phyloP scores from a whole-genome alignment of 2,797 vertebrate genomes.

The Diplodus sargus region DNA sequence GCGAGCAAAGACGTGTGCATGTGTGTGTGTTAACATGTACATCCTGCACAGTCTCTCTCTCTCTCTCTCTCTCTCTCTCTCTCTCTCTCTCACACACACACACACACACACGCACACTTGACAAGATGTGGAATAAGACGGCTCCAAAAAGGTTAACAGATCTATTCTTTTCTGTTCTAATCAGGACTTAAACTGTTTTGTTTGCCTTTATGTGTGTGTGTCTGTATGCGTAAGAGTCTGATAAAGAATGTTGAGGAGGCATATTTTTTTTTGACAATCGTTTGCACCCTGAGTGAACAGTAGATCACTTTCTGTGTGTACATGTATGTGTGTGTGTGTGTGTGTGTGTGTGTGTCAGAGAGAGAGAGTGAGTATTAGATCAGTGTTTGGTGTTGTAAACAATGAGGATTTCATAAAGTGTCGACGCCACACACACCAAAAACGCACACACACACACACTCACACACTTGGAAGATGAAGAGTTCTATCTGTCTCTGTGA shows the following conservation, averaged over 20 bases:
- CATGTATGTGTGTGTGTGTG: slow-evolving; percentile 42
- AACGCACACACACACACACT: slow-evolving; percentile 32
- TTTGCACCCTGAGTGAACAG: slow-evolving; percentile 63
- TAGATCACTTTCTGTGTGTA: slow-evolving; percentile 70
- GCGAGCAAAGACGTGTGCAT: slow-evolving; percentile 90
- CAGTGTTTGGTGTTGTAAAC: slow-evolving; percentile 76
- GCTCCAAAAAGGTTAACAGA: slow-evolving; percentile 64
- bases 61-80: slow-evolving; percentile 10
- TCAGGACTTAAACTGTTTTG: slow-evolving; percentile 40
- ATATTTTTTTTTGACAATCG: slow-evolving; percentile 78
- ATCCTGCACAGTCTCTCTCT: slow-evolving; percentile 72
- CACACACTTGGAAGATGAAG: slow-evolving; percentile 74
- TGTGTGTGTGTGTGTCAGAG: slow-evolving; percentile 41
- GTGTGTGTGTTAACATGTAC: slow-evolving; percentile 87
- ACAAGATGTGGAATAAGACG: slow-evolving; percentile 67
- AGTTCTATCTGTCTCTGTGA: slow-evolving; percentile 81
- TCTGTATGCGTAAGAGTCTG: slow-evolving; percentile 46
- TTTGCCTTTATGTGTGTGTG: slow-evolving; percentile 29
- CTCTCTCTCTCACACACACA: slow-evolving; percentile 54
- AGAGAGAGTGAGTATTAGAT: slow-evolving; percentile 68
- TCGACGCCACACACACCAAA: slow-evolving; percentile 51
- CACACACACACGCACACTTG: slow-evolving; percentile 9
- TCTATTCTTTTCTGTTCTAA: slow-evolving; percentile 60
- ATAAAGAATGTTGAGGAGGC: slow-evolving; percentile 70
- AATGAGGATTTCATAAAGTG: slow-evolving; percentile 79